A percentile compares a stretch with the other conserved stretches of the same genome.
Evolutionary conservation across 2,888 invertebrate genomes (phyloP).

Genomic region (Rhogogaster chlorosoma): DNA sequence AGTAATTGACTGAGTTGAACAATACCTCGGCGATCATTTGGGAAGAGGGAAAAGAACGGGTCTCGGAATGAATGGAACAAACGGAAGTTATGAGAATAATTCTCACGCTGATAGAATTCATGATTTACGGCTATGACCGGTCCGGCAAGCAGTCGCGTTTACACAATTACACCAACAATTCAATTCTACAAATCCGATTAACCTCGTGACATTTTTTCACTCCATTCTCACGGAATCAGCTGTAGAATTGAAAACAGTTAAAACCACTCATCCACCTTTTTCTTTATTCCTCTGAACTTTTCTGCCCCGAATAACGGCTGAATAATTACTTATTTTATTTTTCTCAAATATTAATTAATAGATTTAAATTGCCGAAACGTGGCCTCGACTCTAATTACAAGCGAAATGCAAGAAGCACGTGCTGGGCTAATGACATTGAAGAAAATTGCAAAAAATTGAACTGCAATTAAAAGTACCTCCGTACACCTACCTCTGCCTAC

Average conservation of each 20-base stretch:
- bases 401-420: neutral
- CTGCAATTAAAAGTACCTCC: slow-evolving; percentile 26
- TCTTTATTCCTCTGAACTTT: neutral
- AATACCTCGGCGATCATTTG: slow-evolving; percentile 11
- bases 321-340: neutral
- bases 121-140: slow-evolving; percentile 16
- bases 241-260: neutral
- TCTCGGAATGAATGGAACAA: slow-evolving; percentile 28
- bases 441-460: slow-evolving; percentile 2
- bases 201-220: neutral
- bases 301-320: neutral
- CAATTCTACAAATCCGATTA: neutral
- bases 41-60: neutral
- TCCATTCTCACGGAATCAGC: neutral
- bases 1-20: slow-evolving; percentile 25
- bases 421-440: neutral
- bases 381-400: neutral
- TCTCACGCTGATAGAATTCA: slow-evolving; percentile 40
- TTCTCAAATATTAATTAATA: neutral
- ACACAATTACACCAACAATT: slow-evolving; percentile 15
- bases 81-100: slow-evolving; percentile 41
- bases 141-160: slow-evolving; percentile 3
- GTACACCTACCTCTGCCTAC: neutral
- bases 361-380: neutral
- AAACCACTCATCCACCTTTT: neutral